Percentiles rank a stretch among this genome's conserved stretches.
These are phyloP conservation scores for Eristalinus aeneus DNA, from an alignment of 2,888 invertebrate species.

Conservation along the genomic window DNA sequence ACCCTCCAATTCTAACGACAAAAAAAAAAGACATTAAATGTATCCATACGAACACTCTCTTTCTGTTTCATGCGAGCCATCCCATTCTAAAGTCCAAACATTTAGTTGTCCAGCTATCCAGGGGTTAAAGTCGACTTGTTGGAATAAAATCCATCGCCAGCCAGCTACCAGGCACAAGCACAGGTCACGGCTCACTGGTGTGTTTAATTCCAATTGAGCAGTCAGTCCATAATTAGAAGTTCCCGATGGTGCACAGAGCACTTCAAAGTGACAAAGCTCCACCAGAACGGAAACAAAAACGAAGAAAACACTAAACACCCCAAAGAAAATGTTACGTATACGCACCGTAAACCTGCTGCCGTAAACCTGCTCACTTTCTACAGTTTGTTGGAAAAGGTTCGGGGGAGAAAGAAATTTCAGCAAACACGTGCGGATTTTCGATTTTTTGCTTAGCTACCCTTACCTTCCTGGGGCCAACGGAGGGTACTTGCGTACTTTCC, in stretches of 20 bases:
- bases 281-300: background rate
- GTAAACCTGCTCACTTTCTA: no score
- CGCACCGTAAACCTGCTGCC: conserved; percentile 17
- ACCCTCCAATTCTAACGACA: background rate
- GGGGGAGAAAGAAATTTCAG: background rate
- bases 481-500: background rate
- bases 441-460: background rate
- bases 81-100: background rate
- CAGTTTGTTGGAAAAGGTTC: conserved; percentile 2
- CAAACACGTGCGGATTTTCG: conserved; percentile 34
- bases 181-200: background rate
- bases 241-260: conserved; percentile 15
- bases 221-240: conserved; percentile 45
- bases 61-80: background rate
- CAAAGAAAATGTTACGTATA: conserved; percentile 45
- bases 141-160: background rate
- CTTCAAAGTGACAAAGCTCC: background rate
- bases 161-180: background rate
- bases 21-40: background rate
- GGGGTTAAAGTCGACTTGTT: background rate
- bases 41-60: background rate
- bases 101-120: background rate
- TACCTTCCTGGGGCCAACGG: background rate
- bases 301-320: background rate
- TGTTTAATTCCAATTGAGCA: conserved; percentile 30